Evolutionary conservation across 2,797 vertebrate species (phyloP).

Genomic region (Coregonus suidteri): DNA sequence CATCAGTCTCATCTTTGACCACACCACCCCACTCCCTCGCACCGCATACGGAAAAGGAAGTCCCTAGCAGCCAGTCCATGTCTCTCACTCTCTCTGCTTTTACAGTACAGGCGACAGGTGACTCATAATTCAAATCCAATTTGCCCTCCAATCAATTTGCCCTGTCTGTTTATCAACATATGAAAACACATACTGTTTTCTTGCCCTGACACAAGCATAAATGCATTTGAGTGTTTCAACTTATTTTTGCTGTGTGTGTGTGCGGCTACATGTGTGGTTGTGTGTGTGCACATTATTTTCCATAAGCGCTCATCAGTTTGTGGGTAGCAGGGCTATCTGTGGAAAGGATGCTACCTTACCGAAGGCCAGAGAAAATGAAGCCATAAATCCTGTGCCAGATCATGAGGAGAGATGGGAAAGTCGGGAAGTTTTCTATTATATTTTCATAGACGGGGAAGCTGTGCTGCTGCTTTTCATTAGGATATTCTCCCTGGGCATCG

Average conservation of each 20-base stretch:
- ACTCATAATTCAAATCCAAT: slow-evolving; percentile 74
- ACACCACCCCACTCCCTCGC: slow-evolving; percentile 42
- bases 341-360: slow-evolving; percentile 68
- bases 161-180: slow-evolving; percentile 60
- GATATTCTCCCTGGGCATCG: slow-evolving; percentile 40
- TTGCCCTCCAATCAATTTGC: slow-evolving; percentile 63
- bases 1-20: slow-evolving; percentile 51
- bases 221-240: slow-evolving; percentile 18
- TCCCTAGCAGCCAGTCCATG: slow-evolving; percentile 54
- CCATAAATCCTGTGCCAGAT: slow-evolving; percentile 71
- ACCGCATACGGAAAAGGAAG: slow-evolving; percentile 43
- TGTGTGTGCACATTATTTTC: background rate
- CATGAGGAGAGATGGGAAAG: slow-evolving; percentile 57
- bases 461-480: slow-evolving; percentile 57
- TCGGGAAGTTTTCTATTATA: slow-evolving; percentile 41
- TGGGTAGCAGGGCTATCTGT: slow-evolving; percentile 43
- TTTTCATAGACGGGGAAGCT: slow-evolving; percentile 40
- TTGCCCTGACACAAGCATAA: slow-evolving; percentile 51
- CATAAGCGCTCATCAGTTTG: slow-evolving; percentile 50
- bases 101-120: slow-evolving; percentile 43
- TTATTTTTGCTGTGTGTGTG: slow-evolving; percentile 22
- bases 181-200: slow-evolving; percentile 50
- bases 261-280: background rate
- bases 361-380: slow-evolving; percentile 74
- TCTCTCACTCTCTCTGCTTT: slow-evolving; percentile 50